These are phyloP conservation scores for Drosophila melanosoma DNA, from an alignment of 2,888 invertebrate genomes.

Conservation along the genomic window DNA sequence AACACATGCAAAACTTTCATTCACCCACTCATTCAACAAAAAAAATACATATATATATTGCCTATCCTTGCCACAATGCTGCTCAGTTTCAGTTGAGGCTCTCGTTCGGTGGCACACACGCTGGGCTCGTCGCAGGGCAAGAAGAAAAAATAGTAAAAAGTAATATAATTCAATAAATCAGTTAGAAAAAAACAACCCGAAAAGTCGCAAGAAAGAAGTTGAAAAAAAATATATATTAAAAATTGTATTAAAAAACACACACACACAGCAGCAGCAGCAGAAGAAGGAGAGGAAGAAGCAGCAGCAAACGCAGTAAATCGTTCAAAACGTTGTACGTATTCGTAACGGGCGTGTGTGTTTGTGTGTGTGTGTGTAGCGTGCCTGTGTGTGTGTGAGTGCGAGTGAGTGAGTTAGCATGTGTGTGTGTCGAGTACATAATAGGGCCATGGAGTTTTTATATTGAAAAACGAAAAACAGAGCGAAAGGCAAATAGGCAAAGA, in stretches of 20 bases:
- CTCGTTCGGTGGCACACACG: slow-evolving; percentile 77
- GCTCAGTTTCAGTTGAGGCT: slow-evolving; percentile 69
- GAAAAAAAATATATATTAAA: slow-evolving; percentile 10
- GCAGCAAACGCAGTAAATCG: slow-evolving; percentile 33
- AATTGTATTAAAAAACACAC: slow-evolving; percentile 12
- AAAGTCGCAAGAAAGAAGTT: slow-evolving; percentile 25
- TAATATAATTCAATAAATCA: slow-evolving; percentile 34
- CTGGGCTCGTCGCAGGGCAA: slow-evolving; percentile 72
- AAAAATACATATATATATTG: slow-evolving; percentile 65
- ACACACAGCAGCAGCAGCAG: slow-evolving; percentile 31
- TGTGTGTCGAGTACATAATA: slow-evolving; percentile 78
- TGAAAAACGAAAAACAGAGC: slow-evolving; percentile 63
- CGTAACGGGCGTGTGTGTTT: slow-evolving; percentile 57
- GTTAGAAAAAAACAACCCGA: slow-evolving; percentile 10
- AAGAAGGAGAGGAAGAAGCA: slow-evolving; percentile 10
- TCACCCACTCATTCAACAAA: slow-evolving; percentile 76
- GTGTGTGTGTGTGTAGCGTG: slow-evolving; percentile 38
- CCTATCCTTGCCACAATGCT: slow-evolving; percentile 49
- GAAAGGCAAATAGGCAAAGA: slow-evolving; percentile 26
- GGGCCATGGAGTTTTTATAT: slow-evolving; percentile 77
- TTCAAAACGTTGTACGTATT: slow-evolving; percentile 58
- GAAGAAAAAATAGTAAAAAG: slow-evolving; percentile 42
- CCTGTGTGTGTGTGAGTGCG: slow-evolving; percentile 53
- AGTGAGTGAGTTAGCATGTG: slow-evolving; percentile 56
- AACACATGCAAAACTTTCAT: slow-evolving; percentile 49